Evolutionary conservation across 2,797 vertebrate genomes (phyloP).

Genomic region (Tangara arthus): DNA sequence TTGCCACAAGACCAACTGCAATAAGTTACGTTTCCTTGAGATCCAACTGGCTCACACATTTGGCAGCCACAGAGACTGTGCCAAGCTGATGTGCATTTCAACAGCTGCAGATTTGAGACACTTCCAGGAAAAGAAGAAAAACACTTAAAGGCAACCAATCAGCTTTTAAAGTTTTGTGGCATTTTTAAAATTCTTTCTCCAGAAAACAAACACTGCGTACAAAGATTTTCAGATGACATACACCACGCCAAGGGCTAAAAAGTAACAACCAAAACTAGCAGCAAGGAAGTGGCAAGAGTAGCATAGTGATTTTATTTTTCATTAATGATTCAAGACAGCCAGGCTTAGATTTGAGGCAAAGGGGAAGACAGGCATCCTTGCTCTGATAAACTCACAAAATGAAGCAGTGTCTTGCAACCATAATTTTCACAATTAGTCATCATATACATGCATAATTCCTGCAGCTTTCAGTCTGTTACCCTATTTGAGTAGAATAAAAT

Average conservation of each 20-base stretch:
- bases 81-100: neutral
- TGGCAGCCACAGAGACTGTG: neutral
- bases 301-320: neutral
- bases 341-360: neutral
- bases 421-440: neutral
- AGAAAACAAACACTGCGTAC: neutral
- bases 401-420: neutral
- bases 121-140: slow-evolving; percentile 8
- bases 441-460: neutral
- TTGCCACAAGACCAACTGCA: neutral
- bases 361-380: neutral
- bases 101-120: neutral
- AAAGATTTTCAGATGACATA: neutral
- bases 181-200: slow-evolving; percentile 9
- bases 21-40: neutral
- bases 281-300: neutral
- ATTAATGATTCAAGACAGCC: neutral
- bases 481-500: neutral
- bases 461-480: neutral
- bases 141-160: neutral
- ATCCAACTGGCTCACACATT: neutral
- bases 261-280: neutral
- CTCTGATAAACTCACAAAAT: neutral
- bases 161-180: neutral
- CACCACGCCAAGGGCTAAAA: neutral